Conservation (phyloP, 2,797 vertebrate genomes). For the Phrynocephalus forsythii region DNA sequence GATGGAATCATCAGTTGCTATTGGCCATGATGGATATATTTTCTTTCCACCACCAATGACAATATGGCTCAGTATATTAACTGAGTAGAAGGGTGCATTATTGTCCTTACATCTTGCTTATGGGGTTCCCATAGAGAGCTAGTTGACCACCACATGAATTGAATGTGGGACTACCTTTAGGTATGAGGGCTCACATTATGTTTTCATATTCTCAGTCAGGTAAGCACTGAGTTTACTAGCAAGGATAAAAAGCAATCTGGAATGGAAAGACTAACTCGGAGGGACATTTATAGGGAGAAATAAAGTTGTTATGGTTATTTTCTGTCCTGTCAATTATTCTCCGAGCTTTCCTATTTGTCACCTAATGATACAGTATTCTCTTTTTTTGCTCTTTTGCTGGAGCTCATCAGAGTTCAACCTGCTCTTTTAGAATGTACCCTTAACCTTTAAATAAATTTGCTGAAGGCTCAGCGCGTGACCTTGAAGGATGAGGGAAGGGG, state of each 20-base stretch:
- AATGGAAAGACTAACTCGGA: not conserved
- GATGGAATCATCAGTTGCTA: too few species aligned
- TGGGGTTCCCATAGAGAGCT: too few species aligned
- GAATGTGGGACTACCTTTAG: not conserved
- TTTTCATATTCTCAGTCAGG: not conserved
- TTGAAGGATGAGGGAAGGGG: not conserved
- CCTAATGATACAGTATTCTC: not conserved
- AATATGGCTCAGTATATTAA: too few species aligned
- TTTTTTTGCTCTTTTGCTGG: not conserved
- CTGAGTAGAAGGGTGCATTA: too few species aligned
- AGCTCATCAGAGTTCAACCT: not conserved
- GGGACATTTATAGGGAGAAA: not conserved
- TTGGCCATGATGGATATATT: too few species aligned
- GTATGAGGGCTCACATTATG: not conserved
- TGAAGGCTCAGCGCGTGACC: not conserved
- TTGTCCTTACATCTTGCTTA: too few species aligned
- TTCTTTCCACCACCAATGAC: too few species aligned
- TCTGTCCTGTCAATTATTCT: not conserved
- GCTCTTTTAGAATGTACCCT: not conserved
- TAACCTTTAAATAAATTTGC: conserved; percentile 16
- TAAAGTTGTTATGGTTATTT: conserved; percentile 1
- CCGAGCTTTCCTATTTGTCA: conserved; percentile 6
- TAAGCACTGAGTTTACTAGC: not conserved
- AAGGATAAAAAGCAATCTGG: not conserved
- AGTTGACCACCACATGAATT: too few species aligned